phyloP scores from a whole-genome alignment of 1,140 invertebrate species.

The Archivesica marissinica region DNA sequence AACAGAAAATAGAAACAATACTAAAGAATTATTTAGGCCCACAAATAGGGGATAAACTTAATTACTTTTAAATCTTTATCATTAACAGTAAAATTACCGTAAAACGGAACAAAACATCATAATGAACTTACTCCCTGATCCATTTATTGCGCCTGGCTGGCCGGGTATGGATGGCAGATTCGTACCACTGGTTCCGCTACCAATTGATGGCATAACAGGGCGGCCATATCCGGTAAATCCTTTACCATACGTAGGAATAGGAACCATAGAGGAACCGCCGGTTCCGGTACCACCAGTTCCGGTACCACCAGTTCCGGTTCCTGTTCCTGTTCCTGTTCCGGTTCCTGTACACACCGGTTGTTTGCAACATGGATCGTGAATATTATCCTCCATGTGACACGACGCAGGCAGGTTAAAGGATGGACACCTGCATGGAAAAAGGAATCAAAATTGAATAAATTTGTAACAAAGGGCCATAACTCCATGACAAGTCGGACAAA shows the following conservation, averaged over 20 bases:
- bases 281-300: too few relatives aligned
- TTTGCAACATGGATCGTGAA: constrained; percentile 50
- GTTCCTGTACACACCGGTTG: constrained; percentile 45
- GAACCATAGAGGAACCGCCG: constrained; percentile 12
- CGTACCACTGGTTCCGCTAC: constrained; percentile 36
- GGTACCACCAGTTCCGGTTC: too few relatives aligned
- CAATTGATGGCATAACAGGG: constrained; percentile 49
- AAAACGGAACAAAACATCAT: too few relatives aligned
- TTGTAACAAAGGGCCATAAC: too few relatives aligned
- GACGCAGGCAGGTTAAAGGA: constrained; percentile 59
- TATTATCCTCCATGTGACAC: constrained; percentile 62
- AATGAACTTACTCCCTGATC: constrained; percentile 43
- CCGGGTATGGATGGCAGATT: constrained; percentile 23
- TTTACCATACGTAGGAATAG: constrained; percentile 52
- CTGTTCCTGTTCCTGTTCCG: too few relatives aligned
- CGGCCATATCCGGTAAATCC: constrained; percentile 57
- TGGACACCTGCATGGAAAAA: constrained; percentile 60
- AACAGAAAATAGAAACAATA: too few relatives aligned
- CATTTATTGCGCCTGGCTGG: constrained; percentile 15
- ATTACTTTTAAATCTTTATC: too few relatives aligned
- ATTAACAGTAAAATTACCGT: too few relatives aligned
- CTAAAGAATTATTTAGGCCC: too few relatives aligned
- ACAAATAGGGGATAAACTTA: too few relatives aligned
- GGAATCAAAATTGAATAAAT: too few relatives aligned
- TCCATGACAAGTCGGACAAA: too few relatives aligned